phyloP scores from a whole-genome alignment of 1,140 invertebrate genomes.

The Trichoplusia ni region DNA sequence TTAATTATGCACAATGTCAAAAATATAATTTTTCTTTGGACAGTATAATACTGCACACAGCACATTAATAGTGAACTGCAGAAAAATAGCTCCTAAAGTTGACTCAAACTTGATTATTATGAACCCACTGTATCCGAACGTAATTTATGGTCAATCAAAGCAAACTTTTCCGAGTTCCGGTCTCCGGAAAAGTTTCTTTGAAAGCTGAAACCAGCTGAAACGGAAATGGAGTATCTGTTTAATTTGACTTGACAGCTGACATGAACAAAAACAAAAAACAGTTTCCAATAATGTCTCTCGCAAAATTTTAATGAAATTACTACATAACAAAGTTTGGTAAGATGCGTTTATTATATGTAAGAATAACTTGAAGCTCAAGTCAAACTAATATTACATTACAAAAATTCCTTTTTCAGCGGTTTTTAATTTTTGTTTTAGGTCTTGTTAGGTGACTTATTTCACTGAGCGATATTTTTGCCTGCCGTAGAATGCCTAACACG shows the following conservation, averaged over 20 bases:
- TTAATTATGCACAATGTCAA: too few relatives aligned
- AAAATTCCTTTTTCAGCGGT: slow-evolving; percentile 33
- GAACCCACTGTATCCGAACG: slow-evolving; percentile 12
- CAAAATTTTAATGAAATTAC: slow-evolving; percentile 70
- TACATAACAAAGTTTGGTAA: slow-evolving; percentile 46
- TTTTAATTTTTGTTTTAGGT: slow-evolving; percentile 48
- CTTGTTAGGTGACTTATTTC: slow-evolving; percentile 45
- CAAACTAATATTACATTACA: background rate
- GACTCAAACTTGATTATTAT: too few relatives aligned
- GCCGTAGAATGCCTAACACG: slow-evolving; percentile 40
- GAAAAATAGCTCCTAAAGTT: too few relatives aligned
- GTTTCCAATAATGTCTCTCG: slow-evolving; percentile 62
- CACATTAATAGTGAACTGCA: too few relatives aligned
- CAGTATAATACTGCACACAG: too few relatives aligned
- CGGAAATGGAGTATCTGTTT: slow-evolving; percentile 10
- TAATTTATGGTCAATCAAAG: background rate
- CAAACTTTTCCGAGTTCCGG: background rate
- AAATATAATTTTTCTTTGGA: too few relatives aligned
- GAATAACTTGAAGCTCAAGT: background rate
- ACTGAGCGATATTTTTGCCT: slow-evolving; percentile 40
- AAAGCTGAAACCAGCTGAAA: slow-evolving; percentile 11
- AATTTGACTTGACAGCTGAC: slow-evolving; percentile 40
- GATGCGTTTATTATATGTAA: slow-evolving; percentile 10
- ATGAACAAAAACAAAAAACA: slow-evolving; percentile 71
- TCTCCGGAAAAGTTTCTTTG: slow-evolving; percentile 32